Base-by-base conservation (phyloP, 2,113 vertebrate genomes). In the Podocnemis expansa region DNA sequence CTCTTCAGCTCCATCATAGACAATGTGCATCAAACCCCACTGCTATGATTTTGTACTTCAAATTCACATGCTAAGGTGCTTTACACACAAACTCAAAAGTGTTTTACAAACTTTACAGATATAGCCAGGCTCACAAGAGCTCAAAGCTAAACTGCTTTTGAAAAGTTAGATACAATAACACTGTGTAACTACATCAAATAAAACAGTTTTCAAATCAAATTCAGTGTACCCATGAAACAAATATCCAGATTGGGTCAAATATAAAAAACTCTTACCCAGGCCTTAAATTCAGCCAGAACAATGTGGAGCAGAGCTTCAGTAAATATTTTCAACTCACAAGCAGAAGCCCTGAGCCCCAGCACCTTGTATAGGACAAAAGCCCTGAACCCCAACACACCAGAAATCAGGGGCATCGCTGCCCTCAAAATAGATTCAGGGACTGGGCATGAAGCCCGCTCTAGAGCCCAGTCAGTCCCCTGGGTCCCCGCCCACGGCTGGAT, bases 1-100 rank as follows among this genome's bases (percentile, higher is more conserved):
- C 27, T 73, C 83, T 79, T 79, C 51, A 60, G 17, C 34, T 54
- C 41, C 41, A 47, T 6, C 0, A 0, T 12, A 49, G 73, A 81
- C 80, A 67, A 19, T 19, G 34, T 56, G 75, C 16, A 56, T 54
- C 27, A 45, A 58, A n/a, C 67, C 52, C 27, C 21, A 86, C 6
- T 19, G 80, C 5, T 0, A 27, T 0, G 0, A 75, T 83, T 16
- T 45, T 51, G 5, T 49, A 79, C 63, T 78, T 76, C 34, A 25
- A 2, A 8, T 89, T 76, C 22, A 31, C 3, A 11, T 47, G 34
- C 27, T 43, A 43, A 24, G n/a, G 38, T 75, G 38, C 22, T 43
- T 43, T 75, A 24, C 29, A 27, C 9, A 22, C 73, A 82, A 58
- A 43, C 51, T 78, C 25, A 16, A 25, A 83, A 83, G 22, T 10